Evolutionary conservation across 2,113 vertebrate genomes (phyloP), one percentile per base, ranked within the genome.

Genomic region (Sterrhoptilus dennistouni): DNA sequence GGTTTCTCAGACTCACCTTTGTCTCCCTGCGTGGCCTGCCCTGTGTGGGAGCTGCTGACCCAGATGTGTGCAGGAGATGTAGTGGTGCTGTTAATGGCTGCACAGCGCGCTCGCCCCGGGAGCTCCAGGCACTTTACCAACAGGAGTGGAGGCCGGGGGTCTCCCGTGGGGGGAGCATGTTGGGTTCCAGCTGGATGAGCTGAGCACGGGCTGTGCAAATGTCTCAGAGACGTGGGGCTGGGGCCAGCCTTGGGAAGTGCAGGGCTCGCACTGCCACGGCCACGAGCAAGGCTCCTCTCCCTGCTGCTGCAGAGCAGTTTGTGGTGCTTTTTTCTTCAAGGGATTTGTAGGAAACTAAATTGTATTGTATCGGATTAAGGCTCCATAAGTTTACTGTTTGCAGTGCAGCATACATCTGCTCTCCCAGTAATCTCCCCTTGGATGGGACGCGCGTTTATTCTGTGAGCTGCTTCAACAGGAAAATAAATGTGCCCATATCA

Each of bases 401-500:
- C 93, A 90, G 92, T 79, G 68, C 85, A 92, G 90, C 93, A 12
- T 82, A 42, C 96, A 94, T 95, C 96, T 96, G 96, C 92, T 96
- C 77, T 72, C 21, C 9, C 57, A 61, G 83, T 96, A 89, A 96
- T 94, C 96, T 89, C 85, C 79, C 90, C 61, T 94, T 79, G 95
- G 92, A 93, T 89, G 92, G 95, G 86, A 57, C 25, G 49, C 29
- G 3, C 57, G 2, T 82, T 92, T 93, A 53, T 93, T 94, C 95
- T 22, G 64, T 19, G 88, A 95, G 95, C 92, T 77, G 83, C 86
- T 96, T 92, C 95, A 92, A 93, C 92, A 79, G 86, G 93, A 93
- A 96, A 96, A 96, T 95, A 89, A 95, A 96, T 96, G 93, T 95
- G 96, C 90, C 86, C 83, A 50, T 95, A 94, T 90, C 90, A 69